These are phyloP conservation scores for Andricus curvator DNA, from an alignment of 2,888 invertebrate genomes.

Conservation along the genomic window DNA sequence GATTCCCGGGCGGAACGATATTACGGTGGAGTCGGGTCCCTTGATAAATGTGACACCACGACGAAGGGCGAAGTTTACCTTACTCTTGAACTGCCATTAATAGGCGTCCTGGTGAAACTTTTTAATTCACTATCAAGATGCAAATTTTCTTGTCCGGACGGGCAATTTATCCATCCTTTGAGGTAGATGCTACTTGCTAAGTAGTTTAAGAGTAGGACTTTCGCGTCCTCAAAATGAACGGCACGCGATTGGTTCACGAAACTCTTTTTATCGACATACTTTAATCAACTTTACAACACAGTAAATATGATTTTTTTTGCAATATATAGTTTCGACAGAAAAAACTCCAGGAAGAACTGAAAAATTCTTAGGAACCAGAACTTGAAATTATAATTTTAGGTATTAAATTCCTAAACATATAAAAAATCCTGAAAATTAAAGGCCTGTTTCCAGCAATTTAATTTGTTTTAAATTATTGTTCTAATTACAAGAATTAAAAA, in stretches of 20 bases:
- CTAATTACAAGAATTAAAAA: too few species aligned
- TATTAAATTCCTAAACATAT: too few species aligned
- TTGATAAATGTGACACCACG: constrained; percentile 65
- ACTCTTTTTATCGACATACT: constrained; percentile 25
- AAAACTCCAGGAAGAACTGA: too few species aligned
- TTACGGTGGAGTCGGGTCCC: constrained; percentile 52
- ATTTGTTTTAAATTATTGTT: too few species aligned
- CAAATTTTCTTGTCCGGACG: constrained; percentile 68
- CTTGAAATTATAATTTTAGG: too few species aligned
- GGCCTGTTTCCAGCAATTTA: too few species aligned
- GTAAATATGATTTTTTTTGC: background rate
- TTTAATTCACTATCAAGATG: constrained; percentile 74
- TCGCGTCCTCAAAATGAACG: constrained; percentile 19
- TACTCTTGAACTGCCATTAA: constrained; percentile 58
- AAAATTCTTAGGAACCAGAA: too few species aligned
- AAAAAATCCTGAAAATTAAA: too few species aligned
- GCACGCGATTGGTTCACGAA: constrained; percentile 18
- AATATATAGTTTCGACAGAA: background rate
- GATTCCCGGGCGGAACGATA: constrained; percentile 55
- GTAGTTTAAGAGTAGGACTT: constrained; percentile 46
- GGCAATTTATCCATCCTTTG: constrained; percentile 68
- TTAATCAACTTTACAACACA: constrained; percentile 18
- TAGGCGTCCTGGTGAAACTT: constrained; percentile 64
- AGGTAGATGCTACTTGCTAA: constrained; percentile 66
- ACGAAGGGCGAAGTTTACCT: constrained; percentile 59